Evolutionary conservation across 2,797 vertebrate genomes (phyloP), one percentile per base, ranked within the genome.

Genomic region (Kryptolebias ocellatus): DNA sequence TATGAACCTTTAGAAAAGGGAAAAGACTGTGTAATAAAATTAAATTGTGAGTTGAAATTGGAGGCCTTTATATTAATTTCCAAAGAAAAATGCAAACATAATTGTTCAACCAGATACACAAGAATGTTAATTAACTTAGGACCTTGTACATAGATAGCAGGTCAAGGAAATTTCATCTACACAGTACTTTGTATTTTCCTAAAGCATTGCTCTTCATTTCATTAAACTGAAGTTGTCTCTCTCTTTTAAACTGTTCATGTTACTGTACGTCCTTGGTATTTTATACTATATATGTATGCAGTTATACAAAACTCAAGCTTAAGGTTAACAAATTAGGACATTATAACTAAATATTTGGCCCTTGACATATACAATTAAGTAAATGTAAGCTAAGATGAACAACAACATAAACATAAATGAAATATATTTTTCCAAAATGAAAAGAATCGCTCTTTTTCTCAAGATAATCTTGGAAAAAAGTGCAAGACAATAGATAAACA

Each of bases 41-140:
- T 59, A 91, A 90, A 89, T 88, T 78, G 67, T 82, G 80, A 83
- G 79, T 77, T 84, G 84, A 84, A 89, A 90, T 90, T 90, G 83
- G 74, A 83, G 78, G 78, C 79, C 71, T 79, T 65, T 31, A 29
- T 85, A 62, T 84, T 92, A 90, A 92, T 93, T 86, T 89, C 78
- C 74, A 85, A 83, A 85, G 79, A 85, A 74, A 81, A 67, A 80
- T 67, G 76, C 76, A 84, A 86, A 88, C 78, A 87, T 82, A 88
- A 90, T 80, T 78, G 73, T 70, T 57, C 68, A 82, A 65, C 66
- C 81, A 64, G 77, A 72, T 82, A 67, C 73, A 80, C 67, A 81
- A 78, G 68, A 80, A 87, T 80, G 81, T 79, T 86, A 87, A 88
- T 90, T 90, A 91, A 86, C 80, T 57, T 14, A 68, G 76, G 86